A percentile compares a stretch with the other conserved stretches of the same genome.
These are phyloP conservation scores for Myotis yumanensis DNA, from an alignment of 2,113 vertebrate genomes.

Conservation along the genomic window DNA sequence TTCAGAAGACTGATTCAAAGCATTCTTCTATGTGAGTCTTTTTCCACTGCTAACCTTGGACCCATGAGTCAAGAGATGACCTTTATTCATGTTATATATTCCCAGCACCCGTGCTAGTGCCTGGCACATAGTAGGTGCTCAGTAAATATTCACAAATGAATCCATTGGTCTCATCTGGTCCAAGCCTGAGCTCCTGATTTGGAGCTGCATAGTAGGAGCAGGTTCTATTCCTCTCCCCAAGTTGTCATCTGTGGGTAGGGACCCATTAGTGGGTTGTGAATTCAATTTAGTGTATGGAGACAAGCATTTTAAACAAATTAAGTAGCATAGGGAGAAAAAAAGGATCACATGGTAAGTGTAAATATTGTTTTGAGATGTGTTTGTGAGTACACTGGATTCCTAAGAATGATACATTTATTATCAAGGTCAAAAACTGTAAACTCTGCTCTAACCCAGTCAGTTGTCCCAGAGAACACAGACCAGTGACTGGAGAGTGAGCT, in stretches of 20 bases:
- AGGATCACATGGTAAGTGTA: background rate
- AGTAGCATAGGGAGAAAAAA: background rate
- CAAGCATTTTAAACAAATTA: slow-evolving; percentile 23
- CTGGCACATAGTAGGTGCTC: background rate
- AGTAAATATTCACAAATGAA: background rate
- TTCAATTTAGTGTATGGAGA: background rate
- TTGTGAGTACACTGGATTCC: background rate
- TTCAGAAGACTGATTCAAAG: background rate
- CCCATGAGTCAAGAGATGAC: background rate
- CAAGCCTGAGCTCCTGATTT: background rate
- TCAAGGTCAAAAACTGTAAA: background rate
- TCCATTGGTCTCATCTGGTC: background rate
- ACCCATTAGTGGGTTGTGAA: background rate
- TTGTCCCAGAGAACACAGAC: background rate
- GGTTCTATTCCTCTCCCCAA: background rate
- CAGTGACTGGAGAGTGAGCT: background rate
- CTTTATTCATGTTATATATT: background rate
- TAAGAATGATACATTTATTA: background rate
- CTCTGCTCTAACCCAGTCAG: background rate
- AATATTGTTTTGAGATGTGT: background rate
- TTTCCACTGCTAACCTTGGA: background rate
- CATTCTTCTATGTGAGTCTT: background rate
- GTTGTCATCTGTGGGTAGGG: background rate
- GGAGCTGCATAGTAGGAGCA: background rate
- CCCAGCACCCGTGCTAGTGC: background rate